Evolutionary conservation across 37 sponge, comb jelly and placozoan species (phyloP), one percentile per base, ranked within the genome.

Genomic region (Dysidea cf. avara): DNA sequence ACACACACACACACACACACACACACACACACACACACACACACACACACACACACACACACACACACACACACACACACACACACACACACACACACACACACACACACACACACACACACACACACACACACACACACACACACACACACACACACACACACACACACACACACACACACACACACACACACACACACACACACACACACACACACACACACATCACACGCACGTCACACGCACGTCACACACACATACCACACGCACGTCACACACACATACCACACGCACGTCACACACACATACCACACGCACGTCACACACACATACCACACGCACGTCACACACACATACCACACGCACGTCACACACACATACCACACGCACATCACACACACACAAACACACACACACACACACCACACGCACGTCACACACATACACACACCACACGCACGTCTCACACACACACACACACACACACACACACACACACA

Each of bases 291-390:
- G 49, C 71, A 69, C 71, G 49, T n/a, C 30, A 24, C 52, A 51
- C 52, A 51, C 71, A 69, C 71, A 69, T 53, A 51, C 71, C 53
- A 49, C 53, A 69, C 71, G 49, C 71, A 69, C 71, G 40, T n/a
- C 69, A 68, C 52, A 49, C 71, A 69, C 53, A 49, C 53, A 69
- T 2, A 49, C 53, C 71, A 69, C 71, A 69, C 71, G 49, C 71
- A 69, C 71, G 49, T n/a, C 71, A 69, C 54, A 52, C 71, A 69
- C 71, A 69, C 71, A 69, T 53, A 69, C 71, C 71, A 69, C 71
- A 69, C 71, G 49, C 54, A 69, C 71, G 49, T n/a, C 71, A 69
- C 71, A 69, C 71, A 69, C 71, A 69, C 71, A 69, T 53, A 69
- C 71, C 71, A 69, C 71, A 69, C 71, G 49, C 71, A 69, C 54